phyloP scores from a whole-genome alignment of 2,797 vertebrate species.

The Gouania willdenowi region DNA sequence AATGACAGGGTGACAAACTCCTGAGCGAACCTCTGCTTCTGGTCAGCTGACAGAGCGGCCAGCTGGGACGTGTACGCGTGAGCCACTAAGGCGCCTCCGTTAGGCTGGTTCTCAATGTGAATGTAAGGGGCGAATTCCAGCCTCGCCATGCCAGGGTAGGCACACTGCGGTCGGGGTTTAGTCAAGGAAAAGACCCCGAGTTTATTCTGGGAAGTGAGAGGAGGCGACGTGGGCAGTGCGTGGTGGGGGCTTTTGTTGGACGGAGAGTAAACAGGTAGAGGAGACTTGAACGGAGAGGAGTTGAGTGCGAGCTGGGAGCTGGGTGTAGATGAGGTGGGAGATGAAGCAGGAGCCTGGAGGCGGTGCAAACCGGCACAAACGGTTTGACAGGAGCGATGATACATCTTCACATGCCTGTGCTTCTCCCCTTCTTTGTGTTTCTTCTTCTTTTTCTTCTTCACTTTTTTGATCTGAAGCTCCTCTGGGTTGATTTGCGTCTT shows the following conservation, averaged over 20 bases:
- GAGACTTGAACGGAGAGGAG: conserved; percentile 71
- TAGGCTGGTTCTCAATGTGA: conserved; percentile 94
- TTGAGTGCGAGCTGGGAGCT: conserved; percentile 65
- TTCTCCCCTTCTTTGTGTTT: conserved; percentile 98
- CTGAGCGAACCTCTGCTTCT: conserved; percentile 87
- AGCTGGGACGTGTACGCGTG: conserved; percentile 93
- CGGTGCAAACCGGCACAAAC: conserved; percentile 84
- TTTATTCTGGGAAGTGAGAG: conserved; percentile 70
- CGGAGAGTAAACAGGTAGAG: conserved; percentile 51
- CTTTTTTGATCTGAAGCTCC: conserved; percentile 93
- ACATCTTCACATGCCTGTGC: conserved; percentile 93
- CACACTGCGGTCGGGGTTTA: conserved; percentile 17
- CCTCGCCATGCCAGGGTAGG: conserved; percentile 77
- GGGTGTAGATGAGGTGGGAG: conserved; percentile 23
- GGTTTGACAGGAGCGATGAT: conserved; percentile 94
- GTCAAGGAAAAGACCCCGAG: conserved; percentile 40
- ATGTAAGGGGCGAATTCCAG: conserved; percentile 90
- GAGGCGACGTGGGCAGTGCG: conserved; percentile 10
- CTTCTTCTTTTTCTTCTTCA: conserved; percentile 99
- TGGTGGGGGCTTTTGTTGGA: conserved; percentile 70
- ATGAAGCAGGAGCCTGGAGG: conserved; percentile 44
- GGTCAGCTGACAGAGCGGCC: conserved; percentile 79
- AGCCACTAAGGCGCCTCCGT: conserved; percentile 91
- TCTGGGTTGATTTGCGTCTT: conserved; percentile 84
- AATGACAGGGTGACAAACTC: conserved; percentile 90